Percentiles rank a stretch among this genome's conserved stretches.
These are phyloP conservation scores for Trichopria drosophilae DNA, from an alignment of 2,888 invertebrate genomes.

Conservation along the genomic window DNA sequence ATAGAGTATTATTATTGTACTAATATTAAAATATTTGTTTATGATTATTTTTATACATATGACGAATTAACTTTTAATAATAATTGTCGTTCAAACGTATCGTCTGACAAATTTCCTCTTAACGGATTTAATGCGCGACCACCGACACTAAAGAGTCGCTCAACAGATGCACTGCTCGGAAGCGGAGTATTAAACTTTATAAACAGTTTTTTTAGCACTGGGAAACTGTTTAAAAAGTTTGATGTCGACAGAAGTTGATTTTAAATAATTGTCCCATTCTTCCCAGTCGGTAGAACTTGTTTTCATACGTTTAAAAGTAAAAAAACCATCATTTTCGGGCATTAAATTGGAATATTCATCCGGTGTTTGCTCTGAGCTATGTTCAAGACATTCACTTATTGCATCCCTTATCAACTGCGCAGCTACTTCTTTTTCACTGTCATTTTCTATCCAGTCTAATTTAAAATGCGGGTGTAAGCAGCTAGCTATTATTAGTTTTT, in stretches of 20 bases:
- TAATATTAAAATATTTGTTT: no score
- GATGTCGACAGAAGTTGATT: neutral
- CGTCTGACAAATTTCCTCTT: neutral
- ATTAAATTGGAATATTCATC: no score
- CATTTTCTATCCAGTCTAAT: slow-evolving; percentile 1
- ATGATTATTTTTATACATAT: no score
- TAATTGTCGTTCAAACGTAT: slow-evolving; percentile 1
- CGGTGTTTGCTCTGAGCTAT: no score
- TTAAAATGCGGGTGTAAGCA: slow-evolving; percentile 5
- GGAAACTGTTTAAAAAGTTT: neutral
- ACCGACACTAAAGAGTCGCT: slow-evolving; percentile 8
- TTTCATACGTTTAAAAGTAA: neutral
- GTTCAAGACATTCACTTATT: neutral
- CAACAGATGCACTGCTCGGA: slow-evolving; percentile 8
- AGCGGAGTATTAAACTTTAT: slow-evolving; percentile 10
- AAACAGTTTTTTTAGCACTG: neutral
- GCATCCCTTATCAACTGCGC: neutral
- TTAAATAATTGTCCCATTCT: neutral
- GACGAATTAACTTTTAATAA: slow-evolving; percentile 4
- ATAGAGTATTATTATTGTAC: no score
- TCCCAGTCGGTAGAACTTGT: neutral
- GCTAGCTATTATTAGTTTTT: slow-evolving; percentile 1
- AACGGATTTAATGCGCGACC: neutral
- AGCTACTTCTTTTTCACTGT: neutral
- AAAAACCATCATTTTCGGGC: neutral